Evolutionary conservation across 2,113 vertebrate genomes (phyloP).

Genomic region (Cynoglossus semilaevis): DNA sequence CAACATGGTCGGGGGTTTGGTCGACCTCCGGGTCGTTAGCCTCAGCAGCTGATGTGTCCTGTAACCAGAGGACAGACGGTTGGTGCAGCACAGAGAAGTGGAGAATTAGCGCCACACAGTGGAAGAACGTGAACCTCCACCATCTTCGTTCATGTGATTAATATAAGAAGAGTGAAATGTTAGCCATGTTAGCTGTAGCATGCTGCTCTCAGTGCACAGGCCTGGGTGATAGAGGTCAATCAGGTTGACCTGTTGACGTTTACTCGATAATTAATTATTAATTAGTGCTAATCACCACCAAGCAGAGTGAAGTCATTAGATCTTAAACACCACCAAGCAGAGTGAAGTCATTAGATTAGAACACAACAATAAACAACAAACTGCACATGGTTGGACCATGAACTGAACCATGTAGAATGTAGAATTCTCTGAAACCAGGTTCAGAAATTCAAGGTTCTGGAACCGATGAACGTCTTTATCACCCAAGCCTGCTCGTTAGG

Average conservation of each 20-base stretch:
- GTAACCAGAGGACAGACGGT: conserved; percentile 22
- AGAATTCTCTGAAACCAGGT: too few relatives aligned
- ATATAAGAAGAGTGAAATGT: conserved; percentile 22
- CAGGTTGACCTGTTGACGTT: too few relatives aligned
- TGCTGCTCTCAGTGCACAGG: conserved; percentile 15
- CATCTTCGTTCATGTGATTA: background rate
- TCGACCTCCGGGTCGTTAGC: conserved; percentile 17
- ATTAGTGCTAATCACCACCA: too few relatives aligned
- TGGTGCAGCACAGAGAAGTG: background rate
- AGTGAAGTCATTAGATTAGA: too few relatives aligned
- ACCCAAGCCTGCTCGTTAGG: conserved; percentile 24
- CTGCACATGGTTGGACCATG: too few relatives aligned
- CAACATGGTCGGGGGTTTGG: conserved; percentile 3
- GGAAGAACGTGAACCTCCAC: too few relatives aligned
- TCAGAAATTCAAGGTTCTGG: background rate
- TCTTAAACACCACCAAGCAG: too few relatives aligned
- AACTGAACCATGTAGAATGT: too few relatives aligned
- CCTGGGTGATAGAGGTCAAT: conserved; percentile 8
- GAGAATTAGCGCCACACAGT: background rate
- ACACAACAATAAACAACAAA: too few relatives aligned
- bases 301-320: too few relatives aligned
- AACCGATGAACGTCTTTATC: background rate
- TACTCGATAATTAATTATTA: too few relatives aligned
- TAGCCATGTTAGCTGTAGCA: conserved; percentile 28
- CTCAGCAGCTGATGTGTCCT: conserved; percentile 38